A percentile compares a stretch with the other conserved stretches of the same genome.
These are phyloP conservation scores for Therioaphis trifolii DNA, from an alignment of 2,888 invertebrate species.

Conservation along the genomic window DNA sequence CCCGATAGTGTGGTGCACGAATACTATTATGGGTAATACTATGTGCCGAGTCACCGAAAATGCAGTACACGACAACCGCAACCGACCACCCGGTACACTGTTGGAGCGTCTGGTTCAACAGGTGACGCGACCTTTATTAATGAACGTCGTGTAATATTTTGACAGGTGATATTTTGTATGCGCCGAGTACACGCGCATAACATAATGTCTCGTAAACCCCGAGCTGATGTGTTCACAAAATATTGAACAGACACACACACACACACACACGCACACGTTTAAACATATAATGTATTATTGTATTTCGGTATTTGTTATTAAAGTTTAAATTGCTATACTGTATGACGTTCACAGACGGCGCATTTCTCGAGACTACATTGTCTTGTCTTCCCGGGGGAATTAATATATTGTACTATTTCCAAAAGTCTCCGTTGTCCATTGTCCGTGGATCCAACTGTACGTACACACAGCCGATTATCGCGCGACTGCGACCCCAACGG, in stretches of 20 bases:
- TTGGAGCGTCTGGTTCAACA: slow-evolving; percentile 43
- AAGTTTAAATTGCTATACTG: too few relatives aligned
- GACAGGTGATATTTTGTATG: slow-evolving; percentile 59
- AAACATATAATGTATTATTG: too few relatives aligned
- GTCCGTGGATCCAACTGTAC: background rate
- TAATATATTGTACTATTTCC: slow-evolving; percentile 5
- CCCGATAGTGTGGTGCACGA: too few relatives aligned
- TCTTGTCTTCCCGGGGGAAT: slow-evolving; percentile 45
- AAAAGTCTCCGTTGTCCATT: background rate
- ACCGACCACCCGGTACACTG: slow-evolving; percentile 56
- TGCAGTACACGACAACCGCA: background rate
- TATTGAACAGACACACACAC: too few relatives aligned
- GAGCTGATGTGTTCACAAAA: too few relatives aligned
- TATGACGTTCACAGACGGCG: background rate
- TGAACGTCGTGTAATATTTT: slow-evolving; percentile 62
- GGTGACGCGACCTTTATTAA: slow-evolving; percentile 62
- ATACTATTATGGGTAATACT: too few relatives aligned
- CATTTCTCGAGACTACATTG: background rate
- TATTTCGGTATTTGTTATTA: too few relatives aligned
- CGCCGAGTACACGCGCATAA: background rate
- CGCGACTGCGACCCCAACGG: background rate
- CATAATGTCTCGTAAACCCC: background rate
- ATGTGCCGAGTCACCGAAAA: slow-evolving; percentile 46
- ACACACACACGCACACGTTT: too few relatives aligned
- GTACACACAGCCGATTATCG: background rate